phyloP scores from a whole-genome alignment of 2,797 vertebrate genomes.

The Limnodromus scolopaceus region DNA sequence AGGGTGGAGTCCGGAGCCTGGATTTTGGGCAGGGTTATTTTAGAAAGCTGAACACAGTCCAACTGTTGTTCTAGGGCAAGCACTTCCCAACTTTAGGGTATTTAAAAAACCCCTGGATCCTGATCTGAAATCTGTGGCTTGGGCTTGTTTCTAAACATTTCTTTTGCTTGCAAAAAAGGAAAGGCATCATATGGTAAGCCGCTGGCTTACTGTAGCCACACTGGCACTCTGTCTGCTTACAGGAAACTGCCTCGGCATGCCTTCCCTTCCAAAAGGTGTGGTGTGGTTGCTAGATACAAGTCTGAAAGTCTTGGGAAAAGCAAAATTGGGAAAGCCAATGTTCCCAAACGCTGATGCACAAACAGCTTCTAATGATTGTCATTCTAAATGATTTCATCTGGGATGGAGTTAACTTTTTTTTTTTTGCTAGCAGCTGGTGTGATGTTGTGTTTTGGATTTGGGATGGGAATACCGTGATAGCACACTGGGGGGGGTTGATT shows the following conservation, averaged over 20 bases:
- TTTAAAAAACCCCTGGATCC: neutral
- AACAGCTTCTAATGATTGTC: neutral
- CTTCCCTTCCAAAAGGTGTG: neutral
- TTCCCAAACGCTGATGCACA: neutral
- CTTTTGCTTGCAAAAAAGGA: neutral
- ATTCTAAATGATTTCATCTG: neutral
- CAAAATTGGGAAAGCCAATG: neutral
- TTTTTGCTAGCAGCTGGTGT: neutral
- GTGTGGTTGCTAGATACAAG: neutral
- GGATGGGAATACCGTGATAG: neutral
- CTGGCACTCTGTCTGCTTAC: neutral
- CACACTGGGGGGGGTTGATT: neutral
- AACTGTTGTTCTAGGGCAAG: constrained; percentile 17
- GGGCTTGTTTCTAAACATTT: neutral
- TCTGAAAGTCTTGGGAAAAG: neutral
- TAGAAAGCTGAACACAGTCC: constrained; percentile 20
- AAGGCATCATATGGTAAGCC: neutral
- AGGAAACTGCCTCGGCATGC: neutral
- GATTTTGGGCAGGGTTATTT: constrained; percentile 50
- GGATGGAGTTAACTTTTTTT: neutral
- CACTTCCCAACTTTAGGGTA: neutral
- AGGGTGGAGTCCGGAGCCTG: constrained; percentile 21
- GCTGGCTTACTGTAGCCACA: neutral
- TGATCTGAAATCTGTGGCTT: constrained; percentile 26
- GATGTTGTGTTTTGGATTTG: neutral